A percentile compares a stretch with the other conserved stretches of the same genome.
phyloP scores from a whole-genome alignment of 2,113 vertebrate genomes.

The Tetrax tetrax region DNA sequence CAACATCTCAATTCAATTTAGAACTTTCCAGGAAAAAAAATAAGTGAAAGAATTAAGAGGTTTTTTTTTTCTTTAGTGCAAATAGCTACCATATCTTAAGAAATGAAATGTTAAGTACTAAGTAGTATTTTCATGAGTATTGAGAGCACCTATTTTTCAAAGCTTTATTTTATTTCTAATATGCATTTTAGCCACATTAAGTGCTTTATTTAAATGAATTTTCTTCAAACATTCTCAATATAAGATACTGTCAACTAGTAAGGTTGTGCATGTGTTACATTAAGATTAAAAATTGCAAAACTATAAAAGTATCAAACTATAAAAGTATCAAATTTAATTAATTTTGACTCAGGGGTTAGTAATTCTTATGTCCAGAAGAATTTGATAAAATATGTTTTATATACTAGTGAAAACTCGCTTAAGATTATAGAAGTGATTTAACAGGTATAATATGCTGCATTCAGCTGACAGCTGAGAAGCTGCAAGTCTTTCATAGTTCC shows the following conservation, averaged over 20 bases:
- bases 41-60: background rate
- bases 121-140: background rate
- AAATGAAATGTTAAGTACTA: background rate
- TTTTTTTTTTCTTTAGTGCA: background rate
- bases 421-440: background rate
- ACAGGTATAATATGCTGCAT: background rate
- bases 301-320: background rate
- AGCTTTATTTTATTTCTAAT: background rate
- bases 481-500: background rate
- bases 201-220: background rate
- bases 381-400: background rate
- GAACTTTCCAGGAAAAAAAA: background rate
- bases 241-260: background rate
- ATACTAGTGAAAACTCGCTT: background rate
- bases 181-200: background rate
- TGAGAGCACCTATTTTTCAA: background rate
- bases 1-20: background rate
- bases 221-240: background rate
- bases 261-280: too few species aligned
- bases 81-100: background rate
- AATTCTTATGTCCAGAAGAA: background rate
- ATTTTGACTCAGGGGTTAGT: background rate
- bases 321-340: background rate
- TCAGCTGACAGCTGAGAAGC: background rate
- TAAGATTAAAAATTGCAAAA: background rate